Evolutionary conservation across 2,888 invertebrate genomes (phyloP).

Genomic region (Lissocephala sabroskyi): DNA sequence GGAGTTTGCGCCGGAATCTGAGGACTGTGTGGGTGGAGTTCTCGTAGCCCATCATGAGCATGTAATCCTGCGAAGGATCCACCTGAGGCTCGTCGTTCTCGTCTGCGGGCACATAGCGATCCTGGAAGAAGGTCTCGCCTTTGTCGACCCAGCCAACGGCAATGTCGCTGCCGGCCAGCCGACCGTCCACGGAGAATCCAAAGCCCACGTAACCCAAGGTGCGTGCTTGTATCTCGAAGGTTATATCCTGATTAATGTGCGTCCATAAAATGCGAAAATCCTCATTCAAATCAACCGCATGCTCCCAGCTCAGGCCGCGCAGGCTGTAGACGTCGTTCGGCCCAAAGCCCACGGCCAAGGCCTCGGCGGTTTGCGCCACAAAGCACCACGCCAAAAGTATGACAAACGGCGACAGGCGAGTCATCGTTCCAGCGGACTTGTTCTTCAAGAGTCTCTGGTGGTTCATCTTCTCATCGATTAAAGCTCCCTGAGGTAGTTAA

Average conservation of each 20-base stretch:
- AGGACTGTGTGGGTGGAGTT: constrained; percentile 87
- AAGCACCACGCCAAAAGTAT: constrained; percentile 30
- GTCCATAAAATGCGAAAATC: constrained; percentile 79
- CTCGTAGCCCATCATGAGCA: constrained; percentile 84
- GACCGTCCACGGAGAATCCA: constrained; percentile 84
- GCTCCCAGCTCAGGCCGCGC: constrained; percentile 71
- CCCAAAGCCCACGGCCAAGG: neutral
- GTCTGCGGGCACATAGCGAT: constrained; percentile 80
- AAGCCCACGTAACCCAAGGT: constrained; percentile 87
- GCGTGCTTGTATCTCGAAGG: constrained; percentile 84
- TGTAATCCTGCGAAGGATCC: constrained; percentile 86
- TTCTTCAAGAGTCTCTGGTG: neutral
- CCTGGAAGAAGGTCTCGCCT: constrained; percentile 83
- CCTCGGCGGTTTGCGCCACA: constrained; percentile 17
- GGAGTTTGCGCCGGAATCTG: constrained; percentile 82
- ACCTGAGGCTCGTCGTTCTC: constrained; percentile 78
- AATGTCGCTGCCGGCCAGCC: constrained; percentile 85
- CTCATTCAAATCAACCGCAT: constrained; percentile 73
- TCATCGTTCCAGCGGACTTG: neutral
- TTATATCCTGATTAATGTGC: constrained; percentile 79
- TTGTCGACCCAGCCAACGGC: constrained; percentile 90
- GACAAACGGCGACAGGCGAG: constrained; percentile 33
- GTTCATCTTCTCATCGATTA: no score
- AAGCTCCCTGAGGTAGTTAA: neutral
- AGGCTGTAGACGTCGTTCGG: constrained; percentile 25